Evolutionary conservation across 2,888 invertebrate genomes (phyloP).

Genomic region (Ptychoptera contaminata): DNA sequence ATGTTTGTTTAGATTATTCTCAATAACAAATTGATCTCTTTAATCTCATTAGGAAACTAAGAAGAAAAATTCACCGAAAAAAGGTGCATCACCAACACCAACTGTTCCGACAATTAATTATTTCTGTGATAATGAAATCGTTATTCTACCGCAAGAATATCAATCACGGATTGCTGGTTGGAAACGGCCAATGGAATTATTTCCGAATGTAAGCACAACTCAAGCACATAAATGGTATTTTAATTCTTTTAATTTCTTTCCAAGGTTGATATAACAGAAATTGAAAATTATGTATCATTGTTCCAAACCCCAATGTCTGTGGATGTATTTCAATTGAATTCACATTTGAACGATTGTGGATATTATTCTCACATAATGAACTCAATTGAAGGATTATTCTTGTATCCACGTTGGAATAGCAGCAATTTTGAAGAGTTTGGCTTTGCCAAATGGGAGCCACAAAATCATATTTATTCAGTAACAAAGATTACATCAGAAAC

Average conservation of each 20-base stretch:
- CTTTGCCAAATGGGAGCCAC: constrained; percentile 5
- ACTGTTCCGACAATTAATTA: not conserved
- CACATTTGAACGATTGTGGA: constrained; percentile 3
- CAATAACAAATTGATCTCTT: too few species aligned
- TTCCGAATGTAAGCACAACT: constrained; percentile 15
- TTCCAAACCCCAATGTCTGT: not conserved
- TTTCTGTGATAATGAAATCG: constrained; percentile 4
- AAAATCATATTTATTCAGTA: constrained; percentile 7
- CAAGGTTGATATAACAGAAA: not conserved
- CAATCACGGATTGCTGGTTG: constrained; percentile 14
- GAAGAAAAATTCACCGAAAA: too few species aligned
- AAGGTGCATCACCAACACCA: too few species aligned
- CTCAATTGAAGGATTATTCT: constrained; percentile 2
- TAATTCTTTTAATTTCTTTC: not conserved
- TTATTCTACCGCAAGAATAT: constrained; percentile 6
- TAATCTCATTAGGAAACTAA: too few species aligned
- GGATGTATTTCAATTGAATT: constrained; percentile 3
- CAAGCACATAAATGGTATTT: not conserved
- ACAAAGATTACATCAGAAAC: not conserved
- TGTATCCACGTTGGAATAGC: not conserved
- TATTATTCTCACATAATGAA: constrained; percentile 6
- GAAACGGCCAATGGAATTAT: constrained; percentile 20
- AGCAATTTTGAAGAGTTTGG: constrained; percentile 6
- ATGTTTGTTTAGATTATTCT: not conserved
- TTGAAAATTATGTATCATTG: not conserved